Evolutionary conservation across 1,140 invertebrate species (phyloP), one percentile per base, ranked within the genome.

Genomic region (Heliconius nattereri): DNA sequence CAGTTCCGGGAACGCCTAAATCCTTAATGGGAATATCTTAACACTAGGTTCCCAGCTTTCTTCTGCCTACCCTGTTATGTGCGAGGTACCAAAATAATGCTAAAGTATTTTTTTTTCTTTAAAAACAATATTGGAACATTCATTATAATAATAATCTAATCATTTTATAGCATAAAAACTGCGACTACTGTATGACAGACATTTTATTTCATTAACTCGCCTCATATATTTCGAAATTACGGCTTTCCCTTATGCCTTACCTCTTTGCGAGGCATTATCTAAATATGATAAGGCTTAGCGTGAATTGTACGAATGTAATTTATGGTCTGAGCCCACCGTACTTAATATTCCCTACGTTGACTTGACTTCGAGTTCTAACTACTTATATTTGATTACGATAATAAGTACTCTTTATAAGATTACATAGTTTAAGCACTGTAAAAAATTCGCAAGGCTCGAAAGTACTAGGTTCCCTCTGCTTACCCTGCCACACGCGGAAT

Each of bases 181-280:
- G 49, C 49, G 49, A 7, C 7, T 52, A 52, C 49, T 52, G 49
- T 52, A 7, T 52, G 49, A 52, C 7, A 52, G 49, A 29, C 81
- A 85, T 76, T 71, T 76, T 76, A 76, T 80, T 77, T 82, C 78
- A 76, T 71, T 66, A 26, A 29, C 20, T 29, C 60, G 26, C 11
- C 60, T n/a, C n/a, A 26, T 66, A 66, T 26, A 66, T 29, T 29
- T 29, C 26, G 23, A 66, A 66, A 66, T 66, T 26, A 29, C 23
- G 26, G 11, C 60, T 66, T 23, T 26, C 11, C 60, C 54, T 60
- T 29, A 76, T 40, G 60, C 66, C 75, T 66, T 71, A 71, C 66
- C 37, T 76, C 57, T 70, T 76, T 76, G 60, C 49, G 66, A 76
- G 75, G 45, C 40, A 71, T 76, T 76, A 76, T 76, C 75, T 70